Evolutionary conservation across 2,888 invertebrate genomes (phyloP), one percentile per base, ranked within the genome.

Genomic region (Rhagium mordax): DNA sequence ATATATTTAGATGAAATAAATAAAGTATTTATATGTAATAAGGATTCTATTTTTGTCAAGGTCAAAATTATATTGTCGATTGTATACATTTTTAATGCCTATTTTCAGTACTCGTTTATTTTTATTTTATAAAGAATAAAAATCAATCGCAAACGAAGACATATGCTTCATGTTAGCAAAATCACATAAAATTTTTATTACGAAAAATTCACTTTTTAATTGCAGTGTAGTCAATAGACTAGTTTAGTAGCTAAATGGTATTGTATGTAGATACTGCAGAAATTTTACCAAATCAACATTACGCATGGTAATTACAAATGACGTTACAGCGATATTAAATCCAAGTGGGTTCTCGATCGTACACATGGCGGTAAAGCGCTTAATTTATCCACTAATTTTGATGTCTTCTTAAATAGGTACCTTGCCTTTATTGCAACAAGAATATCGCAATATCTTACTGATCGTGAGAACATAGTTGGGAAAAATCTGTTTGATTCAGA

Each of bases 271-370:
- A 15, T 27, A 57, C 27, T 57, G 27, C 57, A 15, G 57, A 57
- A 57, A 57, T 57, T 57, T 57, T 24, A 27, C 24, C 27, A 15
- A 27, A n/a, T 27, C 27, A 57, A 21, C 57, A 24, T 57, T 57
- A 57, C 57, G 27, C 24, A 13, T 6, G 27, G 27, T 27, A 57
- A 57, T 57, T 57, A 57, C 57, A 57, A n/a, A n/a, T 15, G 24
- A 15, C 27, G 27, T 57, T 57, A 57, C 57, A 57, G n/a, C 57
- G 13, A 8, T 57, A 57, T 27, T 57, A 57, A 57, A 57, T 55
- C 55, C 24, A 13, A 15, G 21, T n/a, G 57, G 27, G 27, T 57
- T 24, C 15, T 57, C 27, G 24, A 57, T 13, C 6, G 27, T 57
- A 15, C n/a, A 24, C 24, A 57, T 3, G 24, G 27, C 57, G 15